A percentile compares a stretch with the other conserved stretches of the same genome.
phyloP scores from a whole-genome alignment of 1,140 invertebrate genomes.

The Drosophila burlai region DNA sequence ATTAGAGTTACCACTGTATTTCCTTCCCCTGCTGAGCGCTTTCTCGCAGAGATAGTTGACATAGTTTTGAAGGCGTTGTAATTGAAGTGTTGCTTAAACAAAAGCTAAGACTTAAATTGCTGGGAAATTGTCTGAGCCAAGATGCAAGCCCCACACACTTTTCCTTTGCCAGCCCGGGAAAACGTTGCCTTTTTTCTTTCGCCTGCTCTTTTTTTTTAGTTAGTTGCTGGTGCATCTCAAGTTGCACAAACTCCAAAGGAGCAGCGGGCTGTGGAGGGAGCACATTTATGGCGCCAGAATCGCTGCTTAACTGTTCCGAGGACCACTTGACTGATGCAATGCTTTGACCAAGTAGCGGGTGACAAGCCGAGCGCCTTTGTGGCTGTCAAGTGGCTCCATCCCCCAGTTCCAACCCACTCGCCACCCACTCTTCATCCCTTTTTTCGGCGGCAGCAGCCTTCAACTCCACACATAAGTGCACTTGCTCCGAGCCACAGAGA shows the following conservation, averaged over 20 bases:
- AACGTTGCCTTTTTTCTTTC: constrained; percentile 61
- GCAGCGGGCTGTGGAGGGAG: constrained; percentile 26
- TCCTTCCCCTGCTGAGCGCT: constrained; percentile 30
- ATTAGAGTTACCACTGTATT: constrained; percentile 30
- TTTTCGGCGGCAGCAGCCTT: constrained; percentile 44
- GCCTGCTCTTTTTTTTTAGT: constrained; percentile 38
- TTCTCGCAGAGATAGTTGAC: constrained; percentile 63
- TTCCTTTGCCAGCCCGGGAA: constrained; percentile 19
- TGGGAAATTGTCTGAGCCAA: constrained; percentile 69
- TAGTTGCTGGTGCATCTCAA: constrained; percentile 33
- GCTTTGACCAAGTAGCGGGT: constrained; percentile 79
- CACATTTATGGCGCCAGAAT: constrained; percentile 77
- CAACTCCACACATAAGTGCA: constrained; percentile 75
- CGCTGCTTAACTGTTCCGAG: constrained; percentile 77
- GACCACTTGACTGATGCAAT: constrained; percentile 73
- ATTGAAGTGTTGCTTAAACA: constrained; percentile 83
- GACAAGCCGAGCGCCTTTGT: constrained; percentile 80
- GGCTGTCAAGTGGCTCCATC: constrained; percentile 69
- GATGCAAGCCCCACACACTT: constrained; percentile 3
- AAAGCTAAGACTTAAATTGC: constrained; percentile 81
- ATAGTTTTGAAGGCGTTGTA: constrained; percentile 74
- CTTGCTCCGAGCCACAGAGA: constrained; percentile 54
- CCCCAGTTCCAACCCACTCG: background rate
- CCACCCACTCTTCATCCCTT: background rate
- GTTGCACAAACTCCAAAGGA: constrained; percentile 32